A percentile compares a stretch with the other conserved stretches of the same genome.
Evolutionary conservation across 2,888 invertebrate species (phyloP).

Genomic region (Pristionchus japonicus): DNA sequence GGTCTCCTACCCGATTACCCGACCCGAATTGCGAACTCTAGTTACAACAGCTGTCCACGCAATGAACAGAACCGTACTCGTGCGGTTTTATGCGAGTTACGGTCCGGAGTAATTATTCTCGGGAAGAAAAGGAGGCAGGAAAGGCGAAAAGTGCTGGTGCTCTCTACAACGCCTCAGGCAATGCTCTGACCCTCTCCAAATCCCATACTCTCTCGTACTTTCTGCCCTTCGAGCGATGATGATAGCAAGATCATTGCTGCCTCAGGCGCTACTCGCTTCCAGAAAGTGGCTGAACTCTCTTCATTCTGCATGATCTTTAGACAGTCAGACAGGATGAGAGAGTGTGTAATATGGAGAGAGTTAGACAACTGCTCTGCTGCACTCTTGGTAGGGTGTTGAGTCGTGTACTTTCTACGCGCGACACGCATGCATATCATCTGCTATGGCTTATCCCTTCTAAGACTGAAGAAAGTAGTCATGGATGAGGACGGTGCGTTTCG

Average conservation of each 20-base stretch:
- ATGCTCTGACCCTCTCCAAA: too few species aligned
- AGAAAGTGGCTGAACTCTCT: too few species aligned
- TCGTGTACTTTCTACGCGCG: not conserved
- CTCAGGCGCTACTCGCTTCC: too few species aligned
- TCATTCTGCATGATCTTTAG: too few species aligned
- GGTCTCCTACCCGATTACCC: too few species aligned
- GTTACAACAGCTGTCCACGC: not conserved
- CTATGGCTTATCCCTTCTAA: not conserved
- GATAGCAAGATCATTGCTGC: too few species aligned
- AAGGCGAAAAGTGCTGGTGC: not conserved
- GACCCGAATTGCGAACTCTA: too few species aligned
- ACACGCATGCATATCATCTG: not conserved
- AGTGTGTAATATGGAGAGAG: too few species aligned
- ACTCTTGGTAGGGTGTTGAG: not conserved
- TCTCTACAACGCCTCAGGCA: not conserved
- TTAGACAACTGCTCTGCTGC: not conserved
- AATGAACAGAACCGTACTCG: not conserved
- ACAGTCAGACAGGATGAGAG: too few species aligned
- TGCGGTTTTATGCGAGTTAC: not conserved
- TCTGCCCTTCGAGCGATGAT: too few species aligned
- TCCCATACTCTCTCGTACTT: too few species aligned
- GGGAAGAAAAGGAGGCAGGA: not conserved
- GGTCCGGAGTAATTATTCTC: not conserved
- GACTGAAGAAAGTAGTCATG: not conserved
- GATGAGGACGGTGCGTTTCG: too few species aligned